Conservation (phyloP, 1,140 invertebrate species). For the Pseudobourletiella spinata region DNA sequence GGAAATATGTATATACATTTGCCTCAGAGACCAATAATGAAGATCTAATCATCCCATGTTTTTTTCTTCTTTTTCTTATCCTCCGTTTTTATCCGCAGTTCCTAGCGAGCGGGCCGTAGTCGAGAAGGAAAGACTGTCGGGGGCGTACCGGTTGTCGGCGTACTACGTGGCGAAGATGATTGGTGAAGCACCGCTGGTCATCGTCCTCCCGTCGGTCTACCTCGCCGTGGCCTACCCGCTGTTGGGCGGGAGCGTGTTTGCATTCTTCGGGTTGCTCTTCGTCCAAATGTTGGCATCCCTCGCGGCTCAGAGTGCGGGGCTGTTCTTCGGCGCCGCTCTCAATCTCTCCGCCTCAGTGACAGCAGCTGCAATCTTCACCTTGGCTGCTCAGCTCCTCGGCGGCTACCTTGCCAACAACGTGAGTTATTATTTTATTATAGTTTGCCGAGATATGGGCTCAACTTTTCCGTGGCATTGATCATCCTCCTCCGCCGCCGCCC, state of each 20-base stretch:
- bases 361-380: constrained; percentile 66
- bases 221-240: constrained; percentile 71
- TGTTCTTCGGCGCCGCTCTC: constrained; percentile 72
- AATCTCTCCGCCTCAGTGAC: constrained; percentile 69
- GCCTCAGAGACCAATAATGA: no score
- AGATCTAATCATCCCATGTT: no score
- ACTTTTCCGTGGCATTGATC: no score
- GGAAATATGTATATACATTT: neutral
- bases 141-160: constrained; percentile 70
- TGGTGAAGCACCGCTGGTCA: constrained; percentile 55
- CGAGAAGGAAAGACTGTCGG: constrained; percentile 69
- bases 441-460: no score
- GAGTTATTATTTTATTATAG: constrained; percentile 40
- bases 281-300: constrained; percentile 66
- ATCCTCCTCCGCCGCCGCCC: constrained; percentile 43
- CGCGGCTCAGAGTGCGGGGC: constrained; percentile 70
- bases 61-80: no score
- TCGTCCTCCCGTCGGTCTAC: constrained; percentile 68
- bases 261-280: constrained; percentile 60
- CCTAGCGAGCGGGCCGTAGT: constrained; percentile 72
- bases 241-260: constrained; percentile 53
- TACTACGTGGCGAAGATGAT: constrained; percentile 80
- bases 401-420: constrained; percentile 73
- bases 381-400: constrained; percentile 70
- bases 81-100: no score